Evolutionary conservation across 2,888 invertebrate species (phyloP).

Genomic region (Heliconius erato): DNA sequence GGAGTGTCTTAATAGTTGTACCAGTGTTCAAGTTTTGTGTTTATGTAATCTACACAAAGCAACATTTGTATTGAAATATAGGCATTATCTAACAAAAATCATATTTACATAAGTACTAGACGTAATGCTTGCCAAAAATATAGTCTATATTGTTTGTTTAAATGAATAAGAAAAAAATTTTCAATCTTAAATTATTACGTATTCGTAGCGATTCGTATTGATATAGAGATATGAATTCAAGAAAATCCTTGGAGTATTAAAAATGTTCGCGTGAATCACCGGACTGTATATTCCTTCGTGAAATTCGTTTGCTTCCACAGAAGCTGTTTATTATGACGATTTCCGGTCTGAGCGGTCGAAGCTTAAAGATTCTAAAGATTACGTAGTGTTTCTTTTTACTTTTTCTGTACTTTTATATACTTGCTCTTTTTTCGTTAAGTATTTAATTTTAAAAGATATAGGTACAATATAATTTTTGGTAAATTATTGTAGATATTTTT

Average conservation of each 20-base stretch:
- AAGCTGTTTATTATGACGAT: conserved; percentile 11
- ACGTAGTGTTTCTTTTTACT: neutral
- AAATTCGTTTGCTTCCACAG: neutral
- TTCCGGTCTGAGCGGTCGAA: conserved; percentile 13
- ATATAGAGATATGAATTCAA: neutral
- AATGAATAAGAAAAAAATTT: neutral
- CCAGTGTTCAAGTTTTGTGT: too few relatives aligned
- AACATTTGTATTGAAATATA: neutral
- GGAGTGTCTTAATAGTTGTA: too few relatives aligned
- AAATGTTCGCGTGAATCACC: neutral
- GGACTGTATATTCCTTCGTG: neutral
- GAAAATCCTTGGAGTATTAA: conserved; percentile 19
- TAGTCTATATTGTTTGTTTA: neutral
- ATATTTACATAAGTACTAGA: too few relatives aligned
- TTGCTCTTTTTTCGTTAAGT: neutral
- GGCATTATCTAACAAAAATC: neutral
- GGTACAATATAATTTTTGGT: too few relatives aligned
- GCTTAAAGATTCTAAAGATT: conserved; percentile 2
- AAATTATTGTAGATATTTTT: too few relatives aligned
- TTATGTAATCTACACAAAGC: too few relatives aligned
- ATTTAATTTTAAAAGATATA: neutral
- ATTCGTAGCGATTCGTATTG: neutral
- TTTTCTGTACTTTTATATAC: neutral
- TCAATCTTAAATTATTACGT: neutral
- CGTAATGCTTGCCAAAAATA: neutral